Evolutionary conservation across 2,113 vertebrate species (phyloP).

Genomic region (Steatornis caripensis): DNA sequence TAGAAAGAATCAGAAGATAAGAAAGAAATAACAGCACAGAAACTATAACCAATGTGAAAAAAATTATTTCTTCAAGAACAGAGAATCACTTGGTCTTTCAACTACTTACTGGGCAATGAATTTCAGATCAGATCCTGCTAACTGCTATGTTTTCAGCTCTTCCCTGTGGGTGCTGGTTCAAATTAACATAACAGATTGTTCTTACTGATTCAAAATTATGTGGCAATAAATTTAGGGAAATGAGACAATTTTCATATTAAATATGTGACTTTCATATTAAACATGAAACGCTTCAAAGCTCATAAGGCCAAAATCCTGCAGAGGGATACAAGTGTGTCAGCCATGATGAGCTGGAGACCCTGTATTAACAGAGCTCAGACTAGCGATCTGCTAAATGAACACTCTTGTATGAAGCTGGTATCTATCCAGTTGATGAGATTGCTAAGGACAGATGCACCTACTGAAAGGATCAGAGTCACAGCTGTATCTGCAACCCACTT

Average conservation of each 20-base stretch:
- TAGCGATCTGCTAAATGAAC: not conserved
- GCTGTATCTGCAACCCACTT: not conserved
- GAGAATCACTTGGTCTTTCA: not conserved
- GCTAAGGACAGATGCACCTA: not conserved
- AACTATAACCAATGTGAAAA: not conserved
- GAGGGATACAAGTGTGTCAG: not conserved
- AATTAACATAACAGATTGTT: constrained; percentile 41
- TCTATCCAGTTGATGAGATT: not conserved
- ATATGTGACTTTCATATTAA: not conserved
- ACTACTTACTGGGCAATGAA: not conserved
- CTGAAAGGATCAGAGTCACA: not conserved
- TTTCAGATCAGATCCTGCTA: not conserved
- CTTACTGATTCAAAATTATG: not conserved
- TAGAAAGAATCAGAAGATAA: not conserved
- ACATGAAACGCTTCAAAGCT: not conserved
- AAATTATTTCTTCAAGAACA: not conserved
- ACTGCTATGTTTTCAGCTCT: not conserved
- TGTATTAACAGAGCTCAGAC: not conserved
- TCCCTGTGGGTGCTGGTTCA: not conserved
- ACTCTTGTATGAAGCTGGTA: not conserved
- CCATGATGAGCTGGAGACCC: not conserved
- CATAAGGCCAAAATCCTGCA: not conserved
- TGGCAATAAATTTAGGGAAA: not conserved
- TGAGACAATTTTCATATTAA: not conserved
- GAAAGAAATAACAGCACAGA: not conserved